Evolutionary conservation across 92 coral and sea anemone species (phyloP).

Genomic region (Diadumene lineata): DNA sequence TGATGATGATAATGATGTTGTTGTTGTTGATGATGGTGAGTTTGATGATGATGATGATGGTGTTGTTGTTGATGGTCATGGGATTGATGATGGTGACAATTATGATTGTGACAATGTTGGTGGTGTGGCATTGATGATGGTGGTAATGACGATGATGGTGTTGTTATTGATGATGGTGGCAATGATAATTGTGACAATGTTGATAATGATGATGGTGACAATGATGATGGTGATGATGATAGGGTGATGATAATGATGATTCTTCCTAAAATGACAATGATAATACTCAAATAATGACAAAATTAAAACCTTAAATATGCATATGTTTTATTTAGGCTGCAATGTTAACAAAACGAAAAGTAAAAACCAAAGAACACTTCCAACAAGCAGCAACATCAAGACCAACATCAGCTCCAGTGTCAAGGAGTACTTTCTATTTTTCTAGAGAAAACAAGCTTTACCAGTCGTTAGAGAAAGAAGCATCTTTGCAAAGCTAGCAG

Average conservation of each 20-base stretch:
- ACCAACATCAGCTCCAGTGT: conserved; percentile 26
- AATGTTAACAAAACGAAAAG: conserved; percentile 78
- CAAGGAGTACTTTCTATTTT: conserved; percentile 52
- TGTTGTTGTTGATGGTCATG: background rate
- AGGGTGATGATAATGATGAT: background rate
- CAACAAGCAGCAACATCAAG: conserved; percentile 39
- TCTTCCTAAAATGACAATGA: too few relatives aligned
- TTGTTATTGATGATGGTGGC: background rate
- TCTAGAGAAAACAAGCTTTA: background rate
- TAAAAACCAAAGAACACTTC: conserved; percentile 49
- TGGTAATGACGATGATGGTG: background rate
- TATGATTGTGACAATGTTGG: background rate
- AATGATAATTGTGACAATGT: background rate
- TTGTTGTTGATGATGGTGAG: background rate
- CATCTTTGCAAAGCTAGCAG: background rate
- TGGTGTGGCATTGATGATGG: background rate
- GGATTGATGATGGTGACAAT: background rate
- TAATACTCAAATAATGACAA: too few relatives aligned
- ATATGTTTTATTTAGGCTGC: conserved; percentile 36
- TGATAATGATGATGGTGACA: background rate
- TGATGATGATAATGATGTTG: background rate
- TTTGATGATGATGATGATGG: background rate
- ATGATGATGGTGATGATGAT: background rate
- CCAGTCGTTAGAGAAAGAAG: background rate
- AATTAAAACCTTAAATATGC: too few relatives aligned